Percentiles rank a stretch among this genome's conserved stretches.
phyloP scores from a whole-genome alignment of 1,140 invertebrate genomes.

The Batillaria attramentaria region DNA sequence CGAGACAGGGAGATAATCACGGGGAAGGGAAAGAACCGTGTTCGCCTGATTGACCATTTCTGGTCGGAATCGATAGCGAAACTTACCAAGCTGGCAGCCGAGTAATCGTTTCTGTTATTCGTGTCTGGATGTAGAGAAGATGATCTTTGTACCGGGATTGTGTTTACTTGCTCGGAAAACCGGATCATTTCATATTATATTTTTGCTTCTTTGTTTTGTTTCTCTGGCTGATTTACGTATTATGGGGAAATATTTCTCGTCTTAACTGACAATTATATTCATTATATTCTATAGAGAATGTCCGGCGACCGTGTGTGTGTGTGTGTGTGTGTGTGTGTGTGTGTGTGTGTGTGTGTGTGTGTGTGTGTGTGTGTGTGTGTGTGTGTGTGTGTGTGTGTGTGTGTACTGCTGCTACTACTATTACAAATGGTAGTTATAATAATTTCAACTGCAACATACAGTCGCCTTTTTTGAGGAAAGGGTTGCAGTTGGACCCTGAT shows the following conservation, averaged over 20 bases:
- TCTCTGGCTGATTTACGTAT: no score
- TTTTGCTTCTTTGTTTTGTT: no score
- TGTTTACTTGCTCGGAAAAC: no score
- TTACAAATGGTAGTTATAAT: not conserved
- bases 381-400: not conserved
- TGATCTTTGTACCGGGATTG: no score
- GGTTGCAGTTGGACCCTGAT: constrained; percentile 51
- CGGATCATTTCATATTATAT: no score
- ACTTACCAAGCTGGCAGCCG: no score
- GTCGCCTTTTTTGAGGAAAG: constrained; percentile 43
- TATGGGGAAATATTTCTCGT: no score
- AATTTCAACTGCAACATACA: constrained; percentile 36
- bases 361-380: not conserved
- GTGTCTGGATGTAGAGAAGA: no score
- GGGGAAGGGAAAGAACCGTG: constrained; percentile 16
- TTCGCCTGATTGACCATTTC: constrained; percentile 12
- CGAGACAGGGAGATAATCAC: constrained; percentile 23
- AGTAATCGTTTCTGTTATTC: no score
- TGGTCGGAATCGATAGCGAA: no score
- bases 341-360: constrained; percentile 7
- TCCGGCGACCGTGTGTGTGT: not conserved
- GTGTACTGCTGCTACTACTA: not conserved
- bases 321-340: not conserved
- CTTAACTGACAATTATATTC: no score
- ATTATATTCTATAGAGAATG: no score